Evolutionary conservation across 2,888 invertebrate genomes (phyloP).

Genomic region (Carabus problematicus): DNA sequence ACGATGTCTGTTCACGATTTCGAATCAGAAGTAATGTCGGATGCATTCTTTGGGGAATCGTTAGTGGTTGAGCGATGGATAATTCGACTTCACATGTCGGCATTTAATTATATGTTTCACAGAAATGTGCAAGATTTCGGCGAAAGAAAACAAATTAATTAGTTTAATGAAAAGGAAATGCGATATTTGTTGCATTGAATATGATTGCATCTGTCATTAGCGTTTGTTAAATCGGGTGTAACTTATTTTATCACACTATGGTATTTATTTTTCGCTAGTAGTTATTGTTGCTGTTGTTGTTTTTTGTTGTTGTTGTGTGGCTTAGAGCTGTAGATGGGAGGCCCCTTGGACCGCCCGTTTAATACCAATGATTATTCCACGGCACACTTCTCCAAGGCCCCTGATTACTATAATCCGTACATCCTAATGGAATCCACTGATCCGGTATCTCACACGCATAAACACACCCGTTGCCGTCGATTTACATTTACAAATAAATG

Average conservation of each 20-base stretch:
- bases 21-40: no score
- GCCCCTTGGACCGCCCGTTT: conserved; percentile 35
- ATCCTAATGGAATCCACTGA: conserved; percentile 42
- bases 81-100: no score
- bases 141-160: no score
- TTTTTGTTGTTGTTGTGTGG: not conserved
- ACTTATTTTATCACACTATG: not conserved
- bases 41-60: no score
- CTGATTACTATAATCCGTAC: conserved; percentile 43
- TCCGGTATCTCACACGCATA: conserved; percentile 24
- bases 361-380: conserved; percentile 42
- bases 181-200: no score
- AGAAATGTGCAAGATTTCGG: no score
- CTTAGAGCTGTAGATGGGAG: conserved; percentile 23
- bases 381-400: conserved; percentile 38
- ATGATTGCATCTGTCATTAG: not conserved
- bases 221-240: not conserved
- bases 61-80: no score
- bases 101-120: no score
- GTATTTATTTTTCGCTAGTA: not conserved
- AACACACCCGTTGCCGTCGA: not conserved
- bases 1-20: conserved; percentile 10
- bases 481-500: no score
- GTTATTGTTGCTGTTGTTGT: not conserved
- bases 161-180: no score